These are phyloP conservation scores for Galago senegalensis DNA, from an alignment of 2,797 vertebrate species.

Conservation along the genomic window DNA sequence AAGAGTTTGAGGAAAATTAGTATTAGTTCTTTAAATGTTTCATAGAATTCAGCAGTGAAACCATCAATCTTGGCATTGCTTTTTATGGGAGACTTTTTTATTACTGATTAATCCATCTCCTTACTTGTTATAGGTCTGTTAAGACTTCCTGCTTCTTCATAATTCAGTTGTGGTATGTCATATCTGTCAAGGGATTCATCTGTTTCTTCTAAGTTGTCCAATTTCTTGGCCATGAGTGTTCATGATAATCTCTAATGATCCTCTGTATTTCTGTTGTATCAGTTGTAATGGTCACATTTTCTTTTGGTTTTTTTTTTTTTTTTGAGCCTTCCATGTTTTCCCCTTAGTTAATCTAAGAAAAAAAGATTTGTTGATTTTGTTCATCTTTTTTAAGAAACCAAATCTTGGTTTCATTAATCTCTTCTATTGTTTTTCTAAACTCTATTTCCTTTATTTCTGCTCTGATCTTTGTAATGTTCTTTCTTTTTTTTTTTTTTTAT, in stretches of 20 bases:
- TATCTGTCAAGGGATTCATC: not conserved
- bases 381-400: not conserved
- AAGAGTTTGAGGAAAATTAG: not conserved
- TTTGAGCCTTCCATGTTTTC: not conserved
- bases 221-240: not conserved
- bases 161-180: not conserved
- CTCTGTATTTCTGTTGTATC: not conserved
- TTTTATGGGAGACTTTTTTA: not conserved
- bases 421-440: not conserved
- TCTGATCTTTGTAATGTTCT: not conserved
- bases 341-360: not conserved
- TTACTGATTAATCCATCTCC: not conserved
- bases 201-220: not conserved
- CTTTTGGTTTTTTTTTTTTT: too few relatives aligned
- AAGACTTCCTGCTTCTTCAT: not conserved
- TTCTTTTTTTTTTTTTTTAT: not conserved
- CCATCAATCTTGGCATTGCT: not conserved
- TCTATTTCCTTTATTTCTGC: not conserved
- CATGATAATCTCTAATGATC: not conserved
- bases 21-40: not conserved
- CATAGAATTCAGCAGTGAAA: not conserved
- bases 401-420: not conserved
- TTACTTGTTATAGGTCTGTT: not conserved
- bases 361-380: not conserved
- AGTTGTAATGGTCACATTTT: not conserved